Conservation (phyloP, 2,888 invertebrate genomes). For the Escarpia spicata region DNA sequence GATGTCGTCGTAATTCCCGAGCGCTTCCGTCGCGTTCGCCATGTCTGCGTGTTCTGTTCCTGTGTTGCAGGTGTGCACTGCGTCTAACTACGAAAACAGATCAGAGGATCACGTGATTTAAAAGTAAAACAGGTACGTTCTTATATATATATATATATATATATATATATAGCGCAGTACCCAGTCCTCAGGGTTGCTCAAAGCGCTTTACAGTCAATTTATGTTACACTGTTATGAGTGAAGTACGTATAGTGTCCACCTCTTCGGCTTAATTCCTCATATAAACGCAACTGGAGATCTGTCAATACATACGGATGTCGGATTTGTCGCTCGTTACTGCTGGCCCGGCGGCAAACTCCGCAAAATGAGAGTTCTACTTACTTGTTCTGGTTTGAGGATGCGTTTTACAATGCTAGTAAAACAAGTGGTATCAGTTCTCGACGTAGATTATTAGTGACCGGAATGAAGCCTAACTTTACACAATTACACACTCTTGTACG, state of each 20-base stretch:
- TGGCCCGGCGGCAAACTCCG: neutral
- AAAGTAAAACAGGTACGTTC: too few species aligned
- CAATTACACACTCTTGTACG: neutral
- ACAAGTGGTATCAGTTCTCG: neutral
- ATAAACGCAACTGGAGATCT: neutral
- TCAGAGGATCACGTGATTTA: too few species aligned
- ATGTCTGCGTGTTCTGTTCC: neutral
- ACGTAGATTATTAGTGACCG: neutral
- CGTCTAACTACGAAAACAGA: neutral
- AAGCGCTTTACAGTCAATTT: too few species aligned
- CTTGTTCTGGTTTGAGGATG: neutral
- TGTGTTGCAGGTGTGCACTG: neutral
- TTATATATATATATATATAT: too few species aligned
- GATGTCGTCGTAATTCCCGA: neutral
- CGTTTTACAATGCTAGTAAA: neutral
- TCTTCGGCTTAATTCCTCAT: neutral
- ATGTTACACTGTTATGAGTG: neutral
- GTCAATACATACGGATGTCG: neutral
- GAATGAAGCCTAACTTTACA: neutral
- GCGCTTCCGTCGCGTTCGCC: neutral
- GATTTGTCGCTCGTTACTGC: neutral
- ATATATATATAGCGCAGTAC: too few species aligned
- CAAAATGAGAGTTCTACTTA: neutral
- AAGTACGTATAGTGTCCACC: neutral
- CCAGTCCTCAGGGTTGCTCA: too few species aligned